Evolutionary conservation across 2,113 vertebrate species (phyloP), one percentile per base, ranked within the genome.

Genomic region (Odontesthes bonariensis): DNA sequence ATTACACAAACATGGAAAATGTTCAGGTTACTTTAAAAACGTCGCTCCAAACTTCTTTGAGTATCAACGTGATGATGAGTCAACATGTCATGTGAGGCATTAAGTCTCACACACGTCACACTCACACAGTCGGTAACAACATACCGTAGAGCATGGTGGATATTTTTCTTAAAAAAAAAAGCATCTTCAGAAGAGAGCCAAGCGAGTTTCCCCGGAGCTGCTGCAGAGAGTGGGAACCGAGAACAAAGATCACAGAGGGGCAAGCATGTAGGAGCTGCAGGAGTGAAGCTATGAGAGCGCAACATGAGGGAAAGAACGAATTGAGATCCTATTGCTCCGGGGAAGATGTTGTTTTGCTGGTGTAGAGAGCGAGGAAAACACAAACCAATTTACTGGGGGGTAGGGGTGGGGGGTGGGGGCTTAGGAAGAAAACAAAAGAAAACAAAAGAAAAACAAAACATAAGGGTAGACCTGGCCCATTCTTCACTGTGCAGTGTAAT

Each of bases 401-500:
- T 1, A 17, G 46, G 42, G 42, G 42, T 14, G 46, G 42, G 12
- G 35, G 8, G 35, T 38, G 35, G 58, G 47, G 85, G 92, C 91
- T 93, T 87, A 89, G 89, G 79, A 46, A 55, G 17, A 47, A 46
- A n/a, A 59, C 73, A 55, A 64, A 79, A 42, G 33, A 83, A 79
- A 68, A 56, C 23, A 71, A 32, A 81, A 33, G 79, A 33, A 71
- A 32, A 81, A 33, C 77, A 32, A 84, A 73, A 82, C 65, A 69
- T 81, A 74, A 77, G 69, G 84, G 73, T 78, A 81, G 84, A 84
- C 81, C 81, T 64, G 82, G 77, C 70, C 89, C 82, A 82, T 93
- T 93, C 86, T 87, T 88, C 90, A 91, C 82, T 86, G 88, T 79
- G 90, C 76, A 72, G 83, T 92, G 88, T 88, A 89, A 93, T 94